Evolutionary conservation across 2,113 vertebrate species (phyloP), one percentile per base, ranked within the genome.

Genomic region (Megalops atlanticus): DNA sequence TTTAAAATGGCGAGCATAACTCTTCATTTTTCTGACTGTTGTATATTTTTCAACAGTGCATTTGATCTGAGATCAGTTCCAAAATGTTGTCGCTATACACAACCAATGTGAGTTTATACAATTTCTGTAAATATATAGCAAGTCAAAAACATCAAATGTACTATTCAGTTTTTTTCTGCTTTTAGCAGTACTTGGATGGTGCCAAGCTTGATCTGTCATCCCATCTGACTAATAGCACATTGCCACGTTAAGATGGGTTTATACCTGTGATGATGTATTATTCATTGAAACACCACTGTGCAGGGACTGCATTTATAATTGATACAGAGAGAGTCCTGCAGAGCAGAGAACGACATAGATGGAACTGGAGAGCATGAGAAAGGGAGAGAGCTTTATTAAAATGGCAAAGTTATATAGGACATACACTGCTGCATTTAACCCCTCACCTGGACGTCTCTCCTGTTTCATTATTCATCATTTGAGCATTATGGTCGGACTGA

Each of bases 391-490:
- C n/a, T n/a, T n/a, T n/a, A n/a, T n/a, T n/a, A n/a, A n/a, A 74
- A 14, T 18, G 40, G 27, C 1, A n/a, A n/a, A 74, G 40, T 27
- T 69, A 7, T 27, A 21, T 27, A 69, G 64, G n/a, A 27, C 31
- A 69, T 27, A 8, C 11, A 27, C 10, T 27, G 10, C 24, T 69
- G 31, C 31, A 69, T 27, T 69, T 78, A 40, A 68, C 27, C 41
- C 38, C 68, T 10, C 47, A 49, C 41, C 41, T 21, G 41, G 14
- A 70, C 35, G 35, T 72, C 38, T 71, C 38, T 40, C 27, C 41
- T 70, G 36, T 58, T 72, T 72, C 72, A 72, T 71, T 43, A 79
- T 79, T 72, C 35, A 79, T 72, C 40, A 24, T 69, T 79, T 71
- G 49, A 49, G 40, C 18, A 8, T 74, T 54, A n/a, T n/a, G n/a